Evolutionary conservation across 2,797 vertebrate species (phyloP).

Genomic region (Epinephelus malabaricus): DNA sequence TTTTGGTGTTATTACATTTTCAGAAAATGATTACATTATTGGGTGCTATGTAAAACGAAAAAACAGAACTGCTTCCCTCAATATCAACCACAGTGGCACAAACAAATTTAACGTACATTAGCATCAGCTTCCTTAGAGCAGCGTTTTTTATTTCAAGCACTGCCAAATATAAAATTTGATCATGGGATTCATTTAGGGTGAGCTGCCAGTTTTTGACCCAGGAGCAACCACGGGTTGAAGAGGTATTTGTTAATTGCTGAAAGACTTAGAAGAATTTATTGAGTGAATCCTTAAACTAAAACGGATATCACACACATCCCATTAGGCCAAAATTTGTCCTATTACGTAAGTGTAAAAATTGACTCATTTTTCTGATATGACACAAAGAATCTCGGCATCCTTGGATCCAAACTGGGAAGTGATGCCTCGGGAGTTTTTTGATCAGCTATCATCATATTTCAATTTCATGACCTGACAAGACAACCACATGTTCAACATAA

Average conservation of each 20-base stretch:
- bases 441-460: slow-evolving; percentile 3
- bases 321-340: background rate
- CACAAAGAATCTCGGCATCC: background rate
- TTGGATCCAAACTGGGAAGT: background rate
- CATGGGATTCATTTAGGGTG: background rate
- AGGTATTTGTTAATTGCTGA: background rate
- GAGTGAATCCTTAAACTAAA: background rate
- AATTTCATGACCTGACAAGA: slow-evolving; percentile 26
- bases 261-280: background rate
- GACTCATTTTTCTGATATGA: background rate
- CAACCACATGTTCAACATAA: background rate
- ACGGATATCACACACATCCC: background rate
- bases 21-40: too few species aligned
- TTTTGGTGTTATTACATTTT: too few species aligned
- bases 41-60: background rate
- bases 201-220: background rate
- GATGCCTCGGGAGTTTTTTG: background rate
- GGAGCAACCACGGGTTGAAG: background rate
- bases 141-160: background rate
- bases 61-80: background rate
- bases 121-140: background rate
- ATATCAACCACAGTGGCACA: background rate
- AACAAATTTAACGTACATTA: background rate
- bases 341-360: background rate
- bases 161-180: background rate